Evolutionary conservation across 2,797 vertebrate species (phyloP), one percentile per base, ranked within the genome.

Genomic region (Peromyscus melanophrys): DNA sequence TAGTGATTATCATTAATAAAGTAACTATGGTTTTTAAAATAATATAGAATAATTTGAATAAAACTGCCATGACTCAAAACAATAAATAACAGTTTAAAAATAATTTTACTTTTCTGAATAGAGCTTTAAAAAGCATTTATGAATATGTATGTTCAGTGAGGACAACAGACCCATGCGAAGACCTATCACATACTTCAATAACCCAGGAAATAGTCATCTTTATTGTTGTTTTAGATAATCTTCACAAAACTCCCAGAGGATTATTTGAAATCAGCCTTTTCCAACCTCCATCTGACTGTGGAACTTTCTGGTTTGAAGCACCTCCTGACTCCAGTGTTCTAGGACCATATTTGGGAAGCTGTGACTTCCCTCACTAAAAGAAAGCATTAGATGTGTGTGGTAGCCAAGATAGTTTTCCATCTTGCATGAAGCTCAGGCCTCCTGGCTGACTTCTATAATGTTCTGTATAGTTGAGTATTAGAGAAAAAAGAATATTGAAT

Each of bases 11-110:
- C 43, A 78, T 90, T 87, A 78, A 75, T 63, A 77, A 94, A 73
- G 11, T 81, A 73, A 69, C 6, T 89, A 82, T 69, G 5, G 11
- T 55, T 84, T 93, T 31, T 84, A 59, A 46, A 96, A 91, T 27
- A 95, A 89, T 71, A 40, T 49, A 73, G 12, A 23, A 69, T 46
- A 46, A 92, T 89, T 89, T 83, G 37, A 87, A 31, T 92, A 77
- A 93, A 92, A 75, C 12, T 86, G 2, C 78, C 13, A 83, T 77
- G 9, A 73, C 10, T 80, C 19, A 93, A 84, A 85, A 8, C 16
- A 63, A 25, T 57, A 57, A 90, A 71, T 57, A 86, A 71, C 1
- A 67, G 13, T 89, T 94, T 95, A 29, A 75, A 78, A 46, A 63
- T 89, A 77, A 31, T 55, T 94, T 97, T 90, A 2, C 61, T 86